Evolutionary conservation across 2,113 vertebrate genomes (phyloP), one percentile per base, ranked within the genome.

Genomic region (Neotragus pygmaeus): DNA sequence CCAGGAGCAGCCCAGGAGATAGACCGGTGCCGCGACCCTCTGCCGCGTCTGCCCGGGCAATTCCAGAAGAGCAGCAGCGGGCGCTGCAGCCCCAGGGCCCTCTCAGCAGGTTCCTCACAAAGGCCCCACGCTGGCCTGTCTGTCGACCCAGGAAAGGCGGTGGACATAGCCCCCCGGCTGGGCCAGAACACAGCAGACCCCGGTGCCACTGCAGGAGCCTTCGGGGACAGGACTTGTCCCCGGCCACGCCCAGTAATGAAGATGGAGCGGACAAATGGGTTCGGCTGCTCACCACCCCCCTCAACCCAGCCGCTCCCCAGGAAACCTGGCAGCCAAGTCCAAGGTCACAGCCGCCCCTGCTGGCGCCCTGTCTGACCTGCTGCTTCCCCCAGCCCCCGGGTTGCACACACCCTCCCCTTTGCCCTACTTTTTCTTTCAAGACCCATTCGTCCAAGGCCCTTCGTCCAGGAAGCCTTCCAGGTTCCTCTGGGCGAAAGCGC

Each of bases 91-190:
- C 49, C 25, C 9, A 14, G 62, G 25, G 3, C 1, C 28, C 87
- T n/a, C 58, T 39, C 62, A 5, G 55, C 45, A 17, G 7, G 28
- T 1, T 57, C 51, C 57, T 57, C 36, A 11, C 7, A 10, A 47
- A 89, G 78, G 47, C 6, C 2, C 47, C 9, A 0, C 0, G 2
- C 21, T 30, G 77, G 30, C 53, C 49, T 0, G 6, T 6, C 45
- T 2, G 1, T 6, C 43, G n/a, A 27, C 13, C 13, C n/a, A 0
- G 0, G 14, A 51, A 55, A 17, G 13, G 33, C 49, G 6, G 16
- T 43, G 57, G 23, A 23, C 16, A 27, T 36, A 39, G 25, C 9
- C 86, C 60, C 47, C 14, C 1, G 2, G 36, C 70, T 27, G 75
- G 33, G 82, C 13, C 16, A 3, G 49, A 33, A 12, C 33, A n/a